These are phyloP conservation scores for Apodemia duryi DNA, from an alignment of 2,888 invertebrate species.

Conservation along the genomic window DNA sequence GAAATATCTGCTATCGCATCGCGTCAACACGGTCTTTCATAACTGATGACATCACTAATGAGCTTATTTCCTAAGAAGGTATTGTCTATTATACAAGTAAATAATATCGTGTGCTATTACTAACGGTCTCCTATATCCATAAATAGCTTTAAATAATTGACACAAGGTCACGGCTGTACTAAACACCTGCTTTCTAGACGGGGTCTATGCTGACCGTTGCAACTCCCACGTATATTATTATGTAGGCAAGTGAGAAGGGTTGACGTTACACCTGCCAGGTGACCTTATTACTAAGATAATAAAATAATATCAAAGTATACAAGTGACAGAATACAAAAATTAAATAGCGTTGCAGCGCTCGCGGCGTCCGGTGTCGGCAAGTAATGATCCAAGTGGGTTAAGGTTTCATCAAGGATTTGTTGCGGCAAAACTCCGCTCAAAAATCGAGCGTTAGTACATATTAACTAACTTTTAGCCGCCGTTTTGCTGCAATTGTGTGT, in stretches of 20 bases:
- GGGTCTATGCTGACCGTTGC: constrained; percentile 56
- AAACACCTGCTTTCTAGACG: constrained; percentile 52
- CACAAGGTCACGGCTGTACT: constrained; percentile 62
- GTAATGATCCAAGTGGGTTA: constrained; percentile 79
- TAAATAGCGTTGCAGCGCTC: constrained; percentile 54
- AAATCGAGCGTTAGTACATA: constrained; percentile 70
- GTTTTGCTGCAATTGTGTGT: constrained; percentile 69
- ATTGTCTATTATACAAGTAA: constrained; percentile 23
- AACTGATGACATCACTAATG: constrained; percentile 51
- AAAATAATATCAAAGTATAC: constrained; percentile 21
- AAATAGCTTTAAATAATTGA: constrained; percentile 43
- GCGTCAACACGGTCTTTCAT: constrained; percentile 35
- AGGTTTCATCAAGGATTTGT: constrained; percentile 78
- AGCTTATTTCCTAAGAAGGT: neutral
- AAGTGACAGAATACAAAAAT: constrained; percentile 43
- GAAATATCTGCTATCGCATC: constrained; percentile 42
- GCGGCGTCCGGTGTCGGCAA: constrained; percentile 51
- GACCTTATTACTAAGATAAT: constrained; percentile 18
- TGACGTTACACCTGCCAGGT: constrained; percentile 40
- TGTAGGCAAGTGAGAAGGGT: constrained; percentile 35
- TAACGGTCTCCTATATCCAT: constrained; percentile 23
- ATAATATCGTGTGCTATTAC: constrained; percentile 17
- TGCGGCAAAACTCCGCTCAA: constrained; percentile 79
- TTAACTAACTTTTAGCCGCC: constrained; percentile 66
- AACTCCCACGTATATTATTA: constrained; percentile 51